Conservation (phyloP, 2,797 vertebrate genomes). For the Myripristis jacobus region DNA sequence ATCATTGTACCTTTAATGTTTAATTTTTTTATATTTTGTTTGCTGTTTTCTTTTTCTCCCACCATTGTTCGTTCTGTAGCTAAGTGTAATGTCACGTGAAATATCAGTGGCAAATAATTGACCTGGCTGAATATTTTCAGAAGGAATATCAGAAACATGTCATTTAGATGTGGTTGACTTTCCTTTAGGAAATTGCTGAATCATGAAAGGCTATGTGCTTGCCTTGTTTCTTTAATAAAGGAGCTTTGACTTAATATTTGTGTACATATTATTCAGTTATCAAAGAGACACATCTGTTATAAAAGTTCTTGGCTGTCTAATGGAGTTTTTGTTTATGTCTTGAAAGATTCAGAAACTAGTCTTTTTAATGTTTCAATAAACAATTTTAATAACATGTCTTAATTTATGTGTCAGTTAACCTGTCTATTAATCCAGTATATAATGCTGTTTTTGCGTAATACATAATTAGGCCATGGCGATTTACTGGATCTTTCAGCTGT, state of each 20-base stretch:
- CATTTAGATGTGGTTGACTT: slow-evolving; percentile 92
- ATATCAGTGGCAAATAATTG: slow-evolving; percentile 68
- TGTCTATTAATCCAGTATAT: too few species aligned
- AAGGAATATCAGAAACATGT: slow-evolving; percentile 84
- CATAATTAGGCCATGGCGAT: too few species aligned
- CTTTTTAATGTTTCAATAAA: too few species aligned
- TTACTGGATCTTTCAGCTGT: too few species aligned
- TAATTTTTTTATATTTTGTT: slow-evolving; percentile 87
- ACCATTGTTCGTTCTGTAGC: slow-evolving; percentile 72
- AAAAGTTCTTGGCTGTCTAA: background rate
- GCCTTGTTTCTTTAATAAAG: slow-evolving; percentile 90
- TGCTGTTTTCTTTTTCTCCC: slow-evolving; percentile 48
- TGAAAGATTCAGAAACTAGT: too few species aligned
- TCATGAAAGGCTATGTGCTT: slow-evolving; percentile 90
- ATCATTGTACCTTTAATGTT: slow-evolving; percentile 83
- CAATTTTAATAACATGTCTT: too few species aligned
- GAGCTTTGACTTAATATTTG: slow-evolving; percentile 90
- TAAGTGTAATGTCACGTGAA: slow-evolving; percentile 67
- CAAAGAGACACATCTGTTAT: background rate
- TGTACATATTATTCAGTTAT: slow-evolving; percentile 33
- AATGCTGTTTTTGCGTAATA: too few species aligned
- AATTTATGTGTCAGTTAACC: too few species aligned
- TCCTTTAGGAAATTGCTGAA: slow-evolving; percentile 90
- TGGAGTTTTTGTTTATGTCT: background rate
- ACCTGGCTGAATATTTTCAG: slow-evolving; percentile 65